phyloP scores from a whole-genome alignment of 2,888 invertebrate genomes.

The Aporophyla nigra region DNA sequence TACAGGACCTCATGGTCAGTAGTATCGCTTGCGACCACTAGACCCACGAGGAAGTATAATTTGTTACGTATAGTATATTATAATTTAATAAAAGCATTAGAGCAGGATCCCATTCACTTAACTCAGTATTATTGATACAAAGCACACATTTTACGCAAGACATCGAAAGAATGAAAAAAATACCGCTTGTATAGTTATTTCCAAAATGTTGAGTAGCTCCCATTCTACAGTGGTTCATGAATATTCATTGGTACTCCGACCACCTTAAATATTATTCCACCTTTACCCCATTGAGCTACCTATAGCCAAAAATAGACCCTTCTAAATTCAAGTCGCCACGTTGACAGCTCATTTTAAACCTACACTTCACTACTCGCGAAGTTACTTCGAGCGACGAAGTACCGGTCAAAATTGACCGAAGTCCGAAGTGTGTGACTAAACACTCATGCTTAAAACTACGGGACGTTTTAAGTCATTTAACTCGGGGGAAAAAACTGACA shows the following conservation, averaged over 20 bases:
- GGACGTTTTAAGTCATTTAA: too few species aligned
- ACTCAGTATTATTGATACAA: background rate
- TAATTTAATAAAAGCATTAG: background rate
- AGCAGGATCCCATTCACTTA: background rate
- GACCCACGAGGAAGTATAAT: too few species aligned
- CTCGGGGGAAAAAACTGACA: too few species aligned
- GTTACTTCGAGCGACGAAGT: too few species aligned
- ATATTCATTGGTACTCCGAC: constrained; percentile 32
- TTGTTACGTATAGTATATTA: too few species aligned
- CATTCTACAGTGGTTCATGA: constrained; percentile 21
- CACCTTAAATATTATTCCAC: constrained; percentile 38
- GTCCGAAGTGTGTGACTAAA: constrained; percentile 58
- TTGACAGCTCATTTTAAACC: background rate
- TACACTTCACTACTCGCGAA: too few species aligned
- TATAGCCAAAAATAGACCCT: background rate
- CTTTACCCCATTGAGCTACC: background rate
- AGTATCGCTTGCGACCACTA: too few species aligned
- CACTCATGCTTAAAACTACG: too few species aligned
- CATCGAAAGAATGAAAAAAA: background rate
- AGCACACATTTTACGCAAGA: background rate
- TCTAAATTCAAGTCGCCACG: background rate
- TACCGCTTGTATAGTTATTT: background rate
- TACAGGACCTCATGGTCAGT: too few species aligned
- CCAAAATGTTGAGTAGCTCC: constrained; percentile 13
- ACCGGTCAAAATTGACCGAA: too few species aligned